Percentiles rank a stretch among this genome's conserved stretches.
Conservation (phyloP, 1,140 invertebrate genomes). For the Drosophila cardini region DNA sequence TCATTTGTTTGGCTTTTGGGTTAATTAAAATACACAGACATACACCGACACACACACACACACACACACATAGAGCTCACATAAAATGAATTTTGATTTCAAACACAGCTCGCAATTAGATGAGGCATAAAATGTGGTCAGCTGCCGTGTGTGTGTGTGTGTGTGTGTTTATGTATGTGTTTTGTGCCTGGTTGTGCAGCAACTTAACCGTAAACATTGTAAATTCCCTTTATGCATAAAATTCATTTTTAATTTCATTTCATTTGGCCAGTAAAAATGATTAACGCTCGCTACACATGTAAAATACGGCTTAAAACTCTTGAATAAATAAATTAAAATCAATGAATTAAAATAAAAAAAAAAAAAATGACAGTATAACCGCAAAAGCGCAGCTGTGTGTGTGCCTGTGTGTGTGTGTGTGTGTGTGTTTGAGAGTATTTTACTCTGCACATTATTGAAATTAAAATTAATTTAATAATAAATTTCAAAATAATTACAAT, state of each 20-base stretch:
- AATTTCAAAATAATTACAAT: constrained; percentile 84
- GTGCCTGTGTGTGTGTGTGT: constrained; percentile 9
- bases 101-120: constrained; percentile 54
- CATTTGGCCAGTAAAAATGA: constrained; percentile 73
- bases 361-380: constrained; percentile 52
- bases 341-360: constrained; percentile 35
- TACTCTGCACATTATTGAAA: constrained; percentile 82
- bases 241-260: constrained; percentile 78
- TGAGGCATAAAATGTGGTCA: constrained; percentile 71
- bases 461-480: constrained; percentile 85
- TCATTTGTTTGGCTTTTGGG: constrained; percentile 79
- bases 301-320: constrained; percentile 44
- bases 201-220: constrained; percentile 43
- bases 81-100: constrained; percentile 64
- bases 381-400: constrained; percentile 22
- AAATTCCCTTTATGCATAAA: constrained; percentile 62
- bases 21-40: constrained; percentile 71
- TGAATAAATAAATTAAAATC: constrained; percentile 83
- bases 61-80: neutral
- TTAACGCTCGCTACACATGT: constrained; percentile 62
- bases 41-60: constrained; percentile 10
- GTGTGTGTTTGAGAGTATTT: constrained; percentile 49
- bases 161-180: constrained; percentile 25
- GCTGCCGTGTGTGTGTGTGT: constrained; percentile 37
- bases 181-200: constrained; percentile 8